Evolutionary conservation across 2,797 vertebrate genomes (phyloP), one percentile per base, ranked within the genome.

Genomic region (Meda fulgida): DNA sequence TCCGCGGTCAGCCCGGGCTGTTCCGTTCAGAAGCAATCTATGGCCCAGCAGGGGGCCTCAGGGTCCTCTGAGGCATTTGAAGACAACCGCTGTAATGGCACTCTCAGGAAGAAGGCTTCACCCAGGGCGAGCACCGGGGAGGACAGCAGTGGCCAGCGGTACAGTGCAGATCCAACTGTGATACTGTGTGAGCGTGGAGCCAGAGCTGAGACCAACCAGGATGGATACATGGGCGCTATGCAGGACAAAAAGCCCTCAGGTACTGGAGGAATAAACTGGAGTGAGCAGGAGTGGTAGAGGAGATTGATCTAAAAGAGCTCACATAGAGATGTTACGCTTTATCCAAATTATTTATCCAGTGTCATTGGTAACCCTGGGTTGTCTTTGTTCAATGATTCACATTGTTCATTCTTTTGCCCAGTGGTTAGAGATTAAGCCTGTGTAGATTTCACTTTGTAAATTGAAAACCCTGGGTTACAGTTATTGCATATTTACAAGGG

Each of bases 101-200:
- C 97, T 0, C 93, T 98, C 70, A 95, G 96, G 88, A 99, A 98
- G 84, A 96, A 97, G 86, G 94, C 86, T 79, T 92, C 95, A 18
- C 93, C 95, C 3, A 95, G 96, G 46, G 90, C 92, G 9, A 87
- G 88, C 78, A 78, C 86, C 1, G 81, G 85, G 38, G 97, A 99
- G 26, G 98, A 99, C 79, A 96, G 94, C 85, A 95, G 94, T 87
- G 95, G 96, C 46, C 98, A 99, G 93, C 96, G 98, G 29, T 99
- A 99, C 93, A 99, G 97, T 1, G 97, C 98, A 0, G 98, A 99
- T 87, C 98, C 98, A 84, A 99, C 97, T 0, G 93, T 95, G 73
- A 96, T 97, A 80, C 92, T 97, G 81, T 92, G 94, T 0, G 98
- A 99, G 67, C 93, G 97, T 34, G 96, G 90, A 2, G 86, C 92